Percentiles rank a stretch among this genome's conserved stretches.
Evolutionary conservation across 2,888 invertebrate genomes (phyloP).

Genomic region (Cephonodes hylas): DNA sequence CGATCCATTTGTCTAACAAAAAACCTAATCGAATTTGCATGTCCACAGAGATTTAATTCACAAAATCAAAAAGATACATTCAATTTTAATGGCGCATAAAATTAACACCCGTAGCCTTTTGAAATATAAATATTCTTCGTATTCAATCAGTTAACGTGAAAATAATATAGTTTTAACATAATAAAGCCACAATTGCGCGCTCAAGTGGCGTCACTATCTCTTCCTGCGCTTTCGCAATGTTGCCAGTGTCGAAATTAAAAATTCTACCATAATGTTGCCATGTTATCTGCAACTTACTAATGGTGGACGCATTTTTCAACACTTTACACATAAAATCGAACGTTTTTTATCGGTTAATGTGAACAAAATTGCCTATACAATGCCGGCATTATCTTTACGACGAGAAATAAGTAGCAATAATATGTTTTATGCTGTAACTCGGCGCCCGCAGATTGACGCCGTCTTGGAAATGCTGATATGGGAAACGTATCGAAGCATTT

Average conservation of each 20-base stretch:
- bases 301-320: constrained; percentile 60
- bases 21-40: no score
- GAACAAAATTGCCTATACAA: constrained; percentile 69
- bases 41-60: no score
- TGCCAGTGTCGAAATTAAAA: constrained; percentile 51
- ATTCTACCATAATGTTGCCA: constrained; percentile 45
- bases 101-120: no score
- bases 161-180: constrained; percentile 12
- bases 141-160: constrained; percentile 16
- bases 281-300: constrained; percentile 59
- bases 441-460: constrained; percentile 55
- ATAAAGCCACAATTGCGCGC: constrained; percentile 40
- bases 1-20: no score
- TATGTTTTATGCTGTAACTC: constrained; percentile 63
- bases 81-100: no score
- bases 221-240: constrained; percentile 46
- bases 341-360: constrained; percentile 63
- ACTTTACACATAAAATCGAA: constrained; percentile 69
- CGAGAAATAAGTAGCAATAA: constrained; percentile 70
- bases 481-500: no score
- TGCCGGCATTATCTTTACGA: constrained; percentile 72
- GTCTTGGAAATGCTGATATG: constrained; percentile 55
- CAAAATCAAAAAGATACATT: no score
- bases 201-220: constrained; percentile 26
- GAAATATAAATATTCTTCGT: no score